phyloP scores from a whole-genome alignment of 1,140 invertebrate genomes.

The Penaeus chinensis region DNA sequence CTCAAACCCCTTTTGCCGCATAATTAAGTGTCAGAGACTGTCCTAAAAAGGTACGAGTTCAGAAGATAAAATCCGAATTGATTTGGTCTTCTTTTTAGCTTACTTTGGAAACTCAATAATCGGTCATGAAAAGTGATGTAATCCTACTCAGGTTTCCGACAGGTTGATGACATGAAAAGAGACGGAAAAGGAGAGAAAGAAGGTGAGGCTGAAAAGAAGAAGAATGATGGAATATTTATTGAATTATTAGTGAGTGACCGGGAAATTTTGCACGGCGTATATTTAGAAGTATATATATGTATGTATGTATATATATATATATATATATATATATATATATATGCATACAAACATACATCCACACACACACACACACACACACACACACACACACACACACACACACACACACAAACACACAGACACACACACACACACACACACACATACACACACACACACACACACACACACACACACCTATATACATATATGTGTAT shows the following conservation, averaged over 20 bases:
- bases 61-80: too few relatives aligned
- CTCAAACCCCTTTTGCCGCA: too few relatives aligned
- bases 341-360: neutral
- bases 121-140: too few relatives aligned
- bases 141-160: too few relatives aligned
- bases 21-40: too few relatives aligned
- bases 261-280: too few relatives aligned
- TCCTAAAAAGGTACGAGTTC: too few relatives aligned
- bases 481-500: slow-evolving; percentile 11
- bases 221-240: neutral
- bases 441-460: neutral
- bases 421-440: neutral
- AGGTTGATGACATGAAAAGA: neutral
- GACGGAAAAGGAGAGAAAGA: neutral
- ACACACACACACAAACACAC: neutral
- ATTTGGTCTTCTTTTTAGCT: too few relatives aligned
- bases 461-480: neutral
- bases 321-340: neutral
- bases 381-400: neutral
- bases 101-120: too few relatives aligned
- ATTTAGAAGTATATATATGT: too few relatives aligned
- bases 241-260: neutral
- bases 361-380: neutral
- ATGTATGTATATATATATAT: too few relatives aligned
- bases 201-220: neutral